Conservation (phyloP, 2,888 invertebrate species). For the Sinhomidia bicolor region DNA sequence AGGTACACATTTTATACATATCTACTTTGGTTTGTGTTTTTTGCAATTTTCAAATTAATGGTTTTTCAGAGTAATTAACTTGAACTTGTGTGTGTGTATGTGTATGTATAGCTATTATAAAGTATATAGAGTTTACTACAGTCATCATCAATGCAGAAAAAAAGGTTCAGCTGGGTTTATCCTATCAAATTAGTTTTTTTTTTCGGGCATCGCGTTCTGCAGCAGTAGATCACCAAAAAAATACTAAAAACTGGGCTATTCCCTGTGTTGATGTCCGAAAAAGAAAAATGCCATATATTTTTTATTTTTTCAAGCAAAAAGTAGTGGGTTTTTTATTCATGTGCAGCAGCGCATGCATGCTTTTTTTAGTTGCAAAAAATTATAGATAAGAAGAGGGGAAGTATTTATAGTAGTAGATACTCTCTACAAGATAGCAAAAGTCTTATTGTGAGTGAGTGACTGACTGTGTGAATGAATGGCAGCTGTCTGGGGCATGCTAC, state of each 20-base stretch:
- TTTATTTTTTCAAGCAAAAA: not conserved
- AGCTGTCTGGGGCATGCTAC: not conserved
- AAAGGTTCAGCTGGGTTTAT: no score
- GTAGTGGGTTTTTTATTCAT: not conserved
- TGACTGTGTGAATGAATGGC: conserved; percentile 11
- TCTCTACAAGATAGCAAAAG: no score
- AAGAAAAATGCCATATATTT: not conserved
- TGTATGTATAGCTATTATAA: no score
- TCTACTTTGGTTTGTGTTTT: not conserved
- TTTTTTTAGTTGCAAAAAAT: conserved; percentile 37
- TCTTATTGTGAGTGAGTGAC: conserved; percentile 28
- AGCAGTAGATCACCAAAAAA: not conserved
- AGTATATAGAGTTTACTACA: no score
- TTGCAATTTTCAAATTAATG: no score
- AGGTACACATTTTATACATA: not conserved
- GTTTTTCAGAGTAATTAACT: not conserved
- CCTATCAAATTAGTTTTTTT: not conserved
- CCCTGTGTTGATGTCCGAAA: not conserved
- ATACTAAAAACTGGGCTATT: not conserved
- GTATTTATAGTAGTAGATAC: no score
- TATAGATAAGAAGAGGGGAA: conserved; percentile 1
- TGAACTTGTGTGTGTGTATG: no score
- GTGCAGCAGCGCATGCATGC: not conserved
- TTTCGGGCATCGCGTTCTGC: no score
- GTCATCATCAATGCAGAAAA: no score